These are phyloP conservation scores for Arctia plantaginis DNA, from an alignment of 2,888 invertebrate species.

Conservation along the genomic window DNA sequence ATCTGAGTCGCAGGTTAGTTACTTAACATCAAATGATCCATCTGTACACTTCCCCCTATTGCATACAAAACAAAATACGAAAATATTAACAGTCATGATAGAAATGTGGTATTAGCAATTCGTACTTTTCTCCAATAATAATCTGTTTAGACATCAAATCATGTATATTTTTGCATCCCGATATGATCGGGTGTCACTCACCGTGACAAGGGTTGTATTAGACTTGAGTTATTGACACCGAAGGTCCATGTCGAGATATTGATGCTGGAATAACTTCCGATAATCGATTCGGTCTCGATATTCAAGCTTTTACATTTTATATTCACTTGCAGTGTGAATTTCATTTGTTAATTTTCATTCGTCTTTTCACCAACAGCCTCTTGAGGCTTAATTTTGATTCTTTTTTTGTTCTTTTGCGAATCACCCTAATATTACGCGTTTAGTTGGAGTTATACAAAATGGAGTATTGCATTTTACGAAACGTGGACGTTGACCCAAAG, in stretches of 20 bases:
- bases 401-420: too few relatives aligned
- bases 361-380: neutral
- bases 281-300: constrained; percentile 32
- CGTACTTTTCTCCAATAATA: constrained; percentile 9
- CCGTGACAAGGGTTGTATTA: constrained; percentile 44
- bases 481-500: too few relatives aligned
- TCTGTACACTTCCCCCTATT: too few relatives aligned
- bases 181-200: constrained; percentile 41
- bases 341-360: neutral
- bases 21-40: too few relatives aligned
- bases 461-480: too few relatives aligned
- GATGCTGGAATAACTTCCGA: constrained; percentile 21
- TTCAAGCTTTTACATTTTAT: neutral
- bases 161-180: constrained; percentile 49
- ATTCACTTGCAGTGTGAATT: neutral
- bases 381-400: neutral
- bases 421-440: too few relatives aligned
- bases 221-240: constrained; percentile 39
- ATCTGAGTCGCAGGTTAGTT: too few relatives aligned
- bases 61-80: neutral
- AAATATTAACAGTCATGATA: neutral
- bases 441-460: too few relatives aligned
- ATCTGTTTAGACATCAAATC: constrained; percentile 36
- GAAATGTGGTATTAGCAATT: constrained; percentile 28
- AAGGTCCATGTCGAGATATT: constrained; percentile 31